Base-by-base conservation (phyloP, 2,113 vertebrate genomes). In the Orientallactaga bullata region DNA sequence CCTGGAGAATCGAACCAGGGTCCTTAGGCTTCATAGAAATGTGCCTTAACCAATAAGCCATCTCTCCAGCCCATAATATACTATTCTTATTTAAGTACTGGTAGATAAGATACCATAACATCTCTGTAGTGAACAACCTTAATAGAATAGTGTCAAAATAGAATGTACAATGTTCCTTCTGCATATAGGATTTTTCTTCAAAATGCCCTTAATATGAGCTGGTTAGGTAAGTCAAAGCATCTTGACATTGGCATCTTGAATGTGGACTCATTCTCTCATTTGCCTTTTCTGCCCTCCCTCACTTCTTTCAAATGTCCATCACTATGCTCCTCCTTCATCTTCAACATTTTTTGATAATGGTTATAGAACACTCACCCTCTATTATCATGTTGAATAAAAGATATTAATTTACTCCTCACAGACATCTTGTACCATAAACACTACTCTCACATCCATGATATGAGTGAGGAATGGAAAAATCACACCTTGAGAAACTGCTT, bases 241-340 rank as follows among this genome's bases (percentile, higher is more conserved):
- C 26, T 68, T 92, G 5, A n/a, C 42, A 58, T 69, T 28, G 69
- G 32, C 20, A n/a, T 85, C 58, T 73, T 39, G 24, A 74, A 82
- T 72, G 58, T 95, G 35, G 79, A 65, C 30, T 80, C 83, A 76
- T 35, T 88, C 42, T 83, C 21, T 83, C 39, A 73, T 72, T 79
- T 69, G 20, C 47, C 58, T 89, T 84, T 58, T 21, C 26, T n/a
- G 28, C 20, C n/a, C 10, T 35, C 26, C 13, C 35, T 55, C 4
- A 39, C 71, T 79, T 74, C 37, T 86, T 7, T 78, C 35, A 90
- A 76, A 72, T 35, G 11, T 3, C 23, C 24, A 18, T 61, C 7
- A 7, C n/a, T 30, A 18, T 51, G 32, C 10, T 60, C 10, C 24
- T n/a, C 28, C 17, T 68, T 47, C 4, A 3, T 55, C 61, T 28